Evolutionary conservation across 1,140 invertebrate genomes (phyloP).

Genomic region (Theocolax elegans): DNA sequence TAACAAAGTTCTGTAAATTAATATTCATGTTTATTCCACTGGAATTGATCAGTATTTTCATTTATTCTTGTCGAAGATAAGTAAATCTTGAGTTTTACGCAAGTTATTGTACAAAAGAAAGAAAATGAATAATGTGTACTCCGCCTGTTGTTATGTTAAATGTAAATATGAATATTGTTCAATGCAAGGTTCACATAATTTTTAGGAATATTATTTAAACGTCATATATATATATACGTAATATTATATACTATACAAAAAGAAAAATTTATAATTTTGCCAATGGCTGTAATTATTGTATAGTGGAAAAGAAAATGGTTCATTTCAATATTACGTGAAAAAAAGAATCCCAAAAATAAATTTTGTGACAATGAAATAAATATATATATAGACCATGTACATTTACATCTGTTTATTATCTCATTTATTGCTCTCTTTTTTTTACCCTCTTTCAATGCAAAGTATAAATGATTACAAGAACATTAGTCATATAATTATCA

Average conservation of each 20-base stretch:
- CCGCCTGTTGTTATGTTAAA: slow-evolving; percentile 17
- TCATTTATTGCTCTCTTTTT: too few relatives aligned
- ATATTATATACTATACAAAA: too few relatives aligned
- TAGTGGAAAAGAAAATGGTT: too few relatives aligned
- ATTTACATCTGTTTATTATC: too few relatives aligned
- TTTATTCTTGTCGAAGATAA: not conserved
- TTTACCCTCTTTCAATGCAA: too few relatives aligned
- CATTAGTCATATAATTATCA: too few relatives aligned
- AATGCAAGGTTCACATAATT: not conserved
- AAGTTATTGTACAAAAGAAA: slow-evolving; percentile 29
- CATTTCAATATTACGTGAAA: too few relatives aligned
- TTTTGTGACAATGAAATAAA: too few relatives aligned
- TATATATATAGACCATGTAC: too few relatives aligned
- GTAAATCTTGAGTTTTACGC: slow-evolving; percentile 17
- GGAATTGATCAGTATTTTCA: slow-evolving; percentile 23
- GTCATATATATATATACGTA: not conserved
- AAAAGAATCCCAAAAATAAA: too few relatives aligned
- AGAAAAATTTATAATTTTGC: not conserved
- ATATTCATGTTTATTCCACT: slow-evolving; percentile 20
- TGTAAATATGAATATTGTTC: slow-evolving; percentile 33
- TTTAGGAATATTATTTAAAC: not conserved
- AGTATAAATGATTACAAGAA: too few relatives aligned
- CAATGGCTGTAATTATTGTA: too few relatives aligned
- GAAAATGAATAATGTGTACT: not conserved
- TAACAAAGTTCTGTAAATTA: slow-evolving; percentile 7